Evolutionary conservation across 2,888 invertebrate genomes (phyloP).

Genomic region (Agrotis clavis): DNA sequence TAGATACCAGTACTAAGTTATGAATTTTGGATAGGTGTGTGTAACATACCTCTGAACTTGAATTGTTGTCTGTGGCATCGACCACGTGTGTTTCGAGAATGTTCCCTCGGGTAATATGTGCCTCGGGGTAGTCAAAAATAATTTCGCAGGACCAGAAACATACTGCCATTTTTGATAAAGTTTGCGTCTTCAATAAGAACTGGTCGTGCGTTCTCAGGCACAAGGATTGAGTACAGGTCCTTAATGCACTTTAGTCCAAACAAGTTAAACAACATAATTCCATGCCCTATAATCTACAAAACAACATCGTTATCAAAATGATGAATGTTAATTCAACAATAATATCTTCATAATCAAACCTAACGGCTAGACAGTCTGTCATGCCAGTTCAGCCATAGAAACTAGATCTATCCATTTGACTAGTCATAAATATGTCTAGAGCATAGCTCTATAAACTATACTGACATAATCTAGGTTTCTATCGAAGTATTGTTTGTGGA

Average conservation of each 20-base stretch:
- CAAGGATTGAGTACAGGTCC: too few relatives aligned
- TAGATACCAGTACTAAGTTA: too few relatives aligned
- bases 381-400: constrained; percentile 35
- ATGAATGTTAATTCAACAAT: constrained; percentile 33
- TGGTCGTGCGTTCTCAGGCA: too few relatives aligned
- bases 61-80: too few relatives aligned
- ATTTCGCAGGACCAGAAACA: too few relatives aligned
- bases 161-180: too few relatives aligned
- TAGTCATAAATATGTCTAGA: constrained; percentile 49
- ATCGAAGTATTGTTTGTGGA: constrained; percentile 41
- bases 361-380: constrained; percentile 25
- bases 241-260: constrained; percentile 21
- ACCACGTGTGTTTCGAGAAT: too few relatives aligned
- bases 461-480: constrained; percentile 49
- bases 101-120: too few relatives aligned
- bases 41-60: too few relatives aligned
- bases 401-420: constrained; percentile 26
- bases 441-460: constrained; percentile 47
- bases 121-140: too few relatives aligned
- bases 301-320: constrained; percentile 41
- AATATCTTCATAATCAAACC: constrained; percentile 53
- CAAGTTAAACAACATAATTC: constrained; percentile 37
- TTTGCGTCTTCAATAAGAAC: too few relatives aligned
- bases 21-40: too few relatives aligned
- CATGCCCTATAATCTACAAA: neutral